Evolutionary conservation across 2,113 vertebrate species (phyloP), one percentile per base, ranked within the genome.

Genomic region (Ceyx margarethae): DNA sequence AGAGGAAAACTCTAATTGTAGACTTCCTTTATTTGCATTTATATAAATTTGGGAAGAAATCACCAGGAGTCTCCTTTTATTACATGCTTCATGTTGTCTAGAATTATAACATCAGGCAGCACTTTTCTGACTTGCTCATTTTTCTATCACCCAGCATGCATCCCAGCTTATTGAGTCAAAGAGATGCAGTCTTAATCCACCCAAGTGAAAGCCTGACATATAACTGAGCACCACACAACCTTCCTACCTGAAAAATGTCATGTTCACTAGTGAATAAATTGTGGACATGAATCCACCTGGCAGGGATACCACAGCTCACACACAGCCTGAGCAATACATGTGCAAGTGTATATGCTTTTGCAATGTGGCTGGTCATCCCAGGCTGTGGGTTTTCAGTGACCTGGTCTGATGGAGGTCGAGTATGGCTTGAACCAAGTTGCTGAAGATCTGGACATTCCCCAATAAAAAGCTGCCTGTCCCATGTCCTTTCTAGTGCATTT

Each of bases 291-390:
- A 37, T 37, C 37, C 37, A 37, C 23, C 21, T 43, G 50, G 48
- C 29, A 46, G 29, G 16, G 20, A 23, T 23, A 25, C 43, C 20
- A 11, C 3, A 0, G 40, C 56, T 76, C 45, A 25, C 64, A 46
- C 0, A 0, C 20, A 62, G 48, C 65, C 43, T 18, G 20, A 86
- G 23, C 3, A 1, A 42, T 26, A 9, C 4, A 0, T 1, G 0
- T 10, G n/a, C 6, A 6, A 8, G 58, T 1, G 5, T 21, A 21
- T 9, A 7, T 20, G 15, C 35, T 48, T 25, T 12, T 65, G 40
- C 29, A 12, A 17, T 5, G 4, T 13, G 28, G 3, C 28, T 26
- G 12, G 9, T 56, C 31, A 35, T 11, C 23, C 21, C 60, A 76
- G 28, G 20, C 29, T 5, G 13, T 1, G 2, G 33, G 14, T 65